phyloP scores from a whole-genome alignment of 1,140 invertebrate genomes.

The Sipha flava region DNA sequence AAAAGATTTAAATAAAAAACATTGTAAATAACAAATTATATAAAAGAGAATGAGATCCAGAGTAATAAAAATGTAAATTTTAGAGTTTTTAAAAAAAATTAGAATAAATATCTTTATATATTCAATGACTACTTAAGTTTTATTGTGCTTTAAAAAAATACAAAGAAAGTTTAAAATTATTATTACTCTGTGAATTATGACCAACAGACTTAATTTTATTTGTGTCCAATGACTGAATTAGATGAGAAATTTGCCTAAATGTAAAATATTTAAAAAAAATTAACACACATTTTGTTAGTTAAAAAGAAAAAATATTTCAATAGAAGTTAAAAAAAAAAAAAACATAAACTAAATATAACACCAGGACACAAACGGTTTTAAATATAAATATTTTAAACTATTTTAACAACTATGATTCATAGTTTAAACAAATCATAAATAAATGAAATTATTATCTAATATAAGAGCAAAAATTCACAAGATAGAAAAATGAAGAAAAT shows the following conservation, averaged over 20 bases:
- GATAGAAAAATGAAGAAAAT: constrained; percentile 9
- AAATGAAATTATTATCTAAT: not conserved
- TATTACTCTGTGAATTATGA: not conserved
- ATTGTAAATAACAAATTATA: not conserved
- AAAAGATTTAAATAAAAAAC: constrained; percentile 7
- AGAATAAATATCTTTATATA: no score
- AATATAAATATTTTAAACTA: not conserved
- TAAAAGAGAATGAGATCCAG: constrained; percentile 4
- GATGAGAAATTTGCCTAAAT: not conserved
- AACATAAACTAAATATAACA: not conserved
- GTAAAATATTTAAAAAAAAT: not conserved
- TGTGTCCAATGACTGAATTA: not conserved
- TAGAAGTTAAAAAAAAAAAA: not conserved
- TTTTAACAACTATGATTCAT: not conserved
- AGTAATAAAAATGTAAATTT: not conserved
- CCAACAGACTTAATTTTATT: not conserved
- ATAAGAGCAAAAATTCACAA: constrained; percentile 3
- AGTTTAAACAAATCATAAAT: not conserved
- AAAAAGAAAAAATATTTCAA: not conserved
- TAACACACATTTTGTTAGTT: not conserved
- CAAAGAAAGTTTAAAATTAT: not conserved
- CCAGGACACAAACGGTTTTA: not conserved
- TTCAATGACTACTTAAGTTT: not conserved
- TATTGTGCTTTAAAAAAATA: not conserved
- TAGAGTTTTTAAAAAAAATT: not conserved